Conservation (phyloP, 2,113 vertebrate species). For the Oxygymnocypris stewartii region DNA sequence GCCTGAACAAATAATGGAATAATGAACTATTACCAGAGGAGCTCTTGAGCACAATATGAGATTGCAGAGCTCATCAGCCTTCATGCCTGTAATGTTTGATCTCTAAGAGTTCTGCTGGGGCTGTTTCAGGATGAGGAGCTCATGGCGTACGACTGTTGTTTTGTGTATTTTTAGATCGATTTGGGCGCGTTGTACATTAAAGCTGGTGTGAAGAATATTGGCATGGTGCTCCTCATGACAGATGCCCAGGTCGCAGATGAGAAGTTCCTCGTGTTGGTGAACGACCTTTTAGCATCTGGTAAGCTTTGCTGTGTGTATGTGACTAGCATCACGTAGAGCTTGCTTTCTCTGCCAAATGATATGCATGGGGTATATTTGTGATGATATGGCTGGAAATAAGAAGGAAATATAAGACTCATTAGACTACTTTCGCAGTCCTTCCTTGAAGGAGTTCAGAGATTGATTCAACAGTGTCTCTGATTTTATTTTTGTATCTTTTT, state of each 20-base stretch:
- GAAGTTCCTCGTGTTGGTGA: slow-evolving; percentile 92
- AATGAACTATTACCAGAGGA: slow-evolving; percentile 22
- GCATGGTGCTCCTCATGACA: slow-evolving; percentile 89
- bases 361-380: neutral
- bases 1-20: slow-evolving; percentile 19
- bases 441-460: neutral
- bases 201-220: slow-evolving; percentile 86
- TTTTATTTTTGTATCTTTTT: neutral
- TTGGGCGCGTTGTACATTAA: slow-evolving; percentile 86
- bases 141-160: slow-evolving; percentile 12
- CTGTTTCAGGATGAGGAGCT: neutral
- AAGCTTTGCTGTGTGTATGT: slow-evolving; percentile 45
- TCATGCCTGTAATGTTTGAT: slow-evolving; percentile 30
- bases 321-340: neutral
- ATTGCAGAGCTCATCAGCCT: slow-evolving; percentile 29
- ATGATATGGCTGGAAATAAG: neutral
- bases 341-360: neutral
- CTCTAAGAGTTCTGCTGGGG: slow-evolving; percentile 10
- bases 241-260: slow-evolving; percentile 90
- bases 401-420: neutral
- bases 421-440: neutral
- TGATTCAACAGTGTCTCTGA: neutral
- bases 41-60: slow-evolving; percentile 32
- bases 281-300: slow-evolving; percentile 94
- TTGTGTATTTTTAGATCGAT: slow-evolving; percentile 71